Evolutionary conservation across 37 sponge, comb jelly and placozoan genomes (phyloP), one percentile per base, ranked within the genome.

Genomic region (Beroe forskalii): DNA sequence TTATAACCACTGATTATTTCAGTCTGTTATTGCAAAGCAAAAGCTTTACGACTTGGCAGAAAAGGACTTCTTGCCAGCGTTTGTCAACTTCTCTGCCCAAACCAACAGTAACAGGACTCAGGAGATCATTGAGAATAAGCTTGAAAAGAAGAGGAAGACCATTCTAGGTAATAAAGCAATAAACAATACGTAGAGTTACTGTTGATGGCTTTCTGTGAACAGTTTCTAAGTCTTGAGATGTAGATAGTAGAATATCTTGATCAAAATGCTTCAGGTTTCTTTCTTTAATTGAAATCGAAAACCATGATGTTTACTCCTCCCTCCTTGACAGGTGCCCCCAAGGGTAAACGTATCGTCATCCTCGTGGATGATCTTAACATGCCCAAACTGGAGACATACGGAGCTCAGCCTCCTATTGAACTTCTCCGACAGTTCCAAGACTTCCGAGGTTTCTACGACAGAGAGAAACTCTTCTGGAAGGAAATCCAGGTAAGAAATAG

Each of bases 321-420:
- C n/a, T n/a, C n/a, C n/a, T n/a, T n/a, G n/a, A 6, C 92, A 95
- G 96, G 99, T 93, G 99, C 99, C 25, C 99, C 99, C 23, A 62
- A 92, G n/a, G 99, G 94, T 24, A 98, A 98, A 67, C 92, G 92
- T 25, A 91, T 98, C n/a, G 93, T 94, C 31, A 42, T 98, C 41
- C 96, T 98, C 90, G 95, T 98, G 41, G 99, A 98, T 91, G 99
- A 98, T 62, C 91, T 98, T 61, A 98, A 98, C 92, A 98, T 98
- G 99, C 99, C 99, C n/a, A 98, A 98, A 62, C 91, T 96, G 83
- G 99, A 98, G 91, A 91, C 90, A n/a, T 98, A 96, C 91, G 99
- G 99, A n/a, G 94, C 97, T 24, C 99, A 98, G 92, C 99, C 99
- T 61, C 96, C 99, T n/a, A 94, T 98, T 62, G 99, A 98, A 64